These are phyloP conservation scores for Labeo catla DNA, from an alignment of 2,113 vertebrate species.

Conservation along the genomic window DNA sequence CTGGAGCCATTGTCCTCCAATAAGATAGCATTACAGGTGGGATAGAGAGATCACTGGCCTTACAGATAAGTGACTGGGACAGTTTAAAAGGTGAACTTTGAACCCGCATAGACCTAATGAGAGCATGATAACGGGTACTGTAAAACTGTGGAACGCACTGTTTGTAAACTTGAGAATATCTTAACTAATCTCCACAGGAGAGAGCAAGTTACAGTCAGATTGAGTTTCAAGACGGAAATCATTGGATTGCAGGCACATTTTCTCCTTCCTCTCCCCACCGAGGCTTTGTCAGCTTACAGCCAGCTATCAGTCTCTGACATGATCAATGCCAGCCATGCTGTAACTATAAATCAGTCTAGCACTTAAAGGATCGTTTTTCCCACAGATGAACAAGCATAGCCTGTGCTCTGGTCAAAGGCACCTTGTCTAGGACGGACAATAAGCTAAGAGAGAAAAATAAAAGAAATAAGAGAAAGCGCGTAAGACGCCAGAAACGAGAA, in stretches of 20 bases:
- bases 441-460: conserved; percentile 13
- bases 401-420: conserved; percentile 51
- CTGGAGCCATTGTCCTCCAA: conserved; percentile 28
- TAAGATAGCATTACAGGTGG: conserved; percentile 57
- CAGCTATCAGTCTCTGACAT: conserved; percentile 44
- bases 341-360: conserved; percentile 44
- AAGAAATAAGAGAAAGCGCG: neutral
- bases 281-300: conserved; percentile 40
- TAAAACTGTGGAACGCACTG: conserved; percentile 16
- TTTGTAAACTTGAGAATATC: conserved; percentile 50
- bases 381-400: conserved; percentile 46
- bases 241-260: neutral
- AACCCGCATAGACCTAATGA: neutral
- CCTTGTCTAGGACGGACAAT: conserved; percentile 36
- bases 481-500: neutral
- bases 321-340: conserved; percentile 49
- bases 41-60: conserved; percentile 43
- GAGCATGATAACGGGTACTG: conserved; percentile 17
- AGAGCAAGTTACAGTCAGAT: conserved; percentile 1
- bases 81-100: neutral
- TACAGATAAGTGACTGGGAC: neutral
- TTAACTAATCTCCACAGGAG: conserved; percentile 1
- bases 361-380: conserved; percentile 63
- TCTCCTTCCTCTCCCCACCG: conserved; percentile 11
- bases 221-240: neutral